Percentiles rank a stretch among this genome's conserved stretches.
These are phyloP conservation scores for Panzeria rudis DNA, from an alignment of 2,888 invertebrate species.

Conservation along the genomic window DNA sequence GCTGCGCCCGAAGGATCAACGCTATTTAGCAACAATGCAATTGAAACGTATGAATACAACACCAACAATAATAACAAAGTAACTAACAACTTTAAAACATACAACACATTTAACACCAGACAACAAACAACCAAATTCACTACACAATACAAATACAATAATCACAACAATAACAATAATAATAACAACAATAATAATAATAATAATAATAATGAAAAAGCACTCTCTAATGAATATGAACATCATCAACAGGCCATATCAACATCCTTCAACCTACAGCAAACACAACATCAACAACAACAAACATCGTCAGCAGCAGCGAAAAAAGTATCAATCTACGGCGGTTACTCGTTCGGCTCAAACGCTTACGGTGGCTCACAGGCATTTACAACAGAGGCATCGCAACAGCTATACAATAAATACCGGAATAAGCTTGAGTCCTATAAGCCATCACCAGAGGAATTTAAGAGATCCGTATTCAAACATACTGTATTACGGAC, in stretches of 20 bases:
- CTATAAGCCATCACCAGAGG: conserved; percentile 78
- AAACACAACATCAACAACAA: conserved; percentile 62
- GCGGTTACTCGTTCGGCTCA: conserved; percentile 77
- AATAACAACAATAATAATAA: conserved; percentile 78
- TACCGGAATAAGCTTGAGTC: conserved; percentile 79
- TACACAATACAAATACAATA: conserved; percentile 77
- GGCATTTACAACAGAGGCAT: conserved; percentile 77
- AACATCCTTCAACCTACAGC: conserved; percentile 39
- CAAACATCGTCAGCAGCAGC: conserved; percentile 62
- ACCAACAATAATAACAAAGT: conserved; percentile 76
- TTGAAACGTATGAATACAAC: conserved; percentile 82
- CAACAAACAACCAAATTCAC: conserved; percentile 53
- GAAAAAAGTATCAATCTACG: conserved; percentile 61
- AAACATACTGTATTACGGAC: conserved; percentile 80
- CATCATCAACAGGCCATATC: conserved; percentile 84
- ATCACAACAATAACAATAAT: conserved; percentile 81
- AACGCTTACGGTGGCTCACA: conserved; percentile 76
- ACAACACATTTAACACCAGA: conserved; percentile 56
- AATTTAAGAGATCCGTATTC: conserved; percentile 79
- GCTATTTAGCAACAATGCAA: conserved; percentile 85
- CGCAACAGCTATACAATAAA: conserved; percentile 74
- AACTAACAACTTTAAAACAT: conserved; percentile 63
- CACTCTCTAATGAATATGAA: conserved; percentile 44
- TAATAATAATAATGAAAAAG: conserved; percentile 77
- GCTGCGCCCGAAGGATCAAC: conserved; percentile 80